A percentile compares a stretch with the other conserved stretches of the same genome.
These are phyloP conservation scores for Cetoscarus ocellatus DNA, from an alignment of 2,797 vertebrate genomes.

Conservation along the genomic window DNA sequence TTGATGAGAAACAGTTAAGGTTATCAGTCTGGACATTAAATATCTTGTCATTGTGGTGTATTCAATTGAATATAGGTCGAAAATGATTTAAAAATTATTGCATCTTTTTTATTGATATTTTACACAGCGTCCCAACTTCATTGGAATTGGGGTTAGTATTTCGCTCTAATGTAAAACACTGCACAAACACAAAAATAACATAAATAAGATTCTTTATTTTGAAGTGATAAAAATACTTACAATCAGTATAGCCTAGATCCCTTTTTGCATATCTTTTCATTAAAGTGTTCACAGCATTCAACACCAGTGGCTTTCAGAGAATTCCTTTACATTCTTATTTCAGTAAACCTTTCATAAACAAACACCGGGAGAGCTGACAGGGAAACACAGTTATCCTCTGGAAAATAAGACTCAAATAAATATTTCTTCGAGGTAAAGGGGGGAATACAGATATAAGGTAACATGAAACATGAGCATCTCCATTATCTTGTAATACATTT, in stretches of 20 bases:
- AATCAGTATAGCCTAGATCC: slow-evolving; percentile 71
- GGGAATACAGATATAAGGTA: background rate
- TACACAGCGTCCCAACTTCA: no score
- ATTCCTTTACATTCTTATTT: slow-evolving; percentile 4
- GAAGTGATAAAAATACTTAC: slow-evolving; percentile 88
- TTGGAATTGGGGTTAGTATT: background rate
- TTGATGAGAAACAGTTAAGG: no score
- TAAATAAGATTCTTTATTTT: slow-evolving; percentile 82
- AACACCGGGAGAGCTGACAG: background rate
- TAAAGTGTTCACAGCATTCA: slow-evolving; percentile 35
- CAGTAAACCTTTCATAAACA: background rate
- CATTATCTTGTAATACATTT: slow-evolving; percentile 13
- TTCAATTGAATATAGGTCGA: no score
- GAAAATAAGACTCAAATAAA: background rate
- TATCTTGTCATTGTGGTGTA: no score
- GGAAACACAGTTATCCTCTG: background rate
- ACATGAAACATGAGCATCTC: background rate
- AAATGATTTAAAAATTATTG: no score
- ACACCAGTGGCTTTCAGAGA: background rate
- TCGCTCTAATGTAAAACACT: background rate
- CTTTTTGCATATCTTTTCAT: slow-evolving; percentile 78
- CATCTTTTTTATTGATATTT: no score
- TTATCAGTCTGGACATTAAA: no score
- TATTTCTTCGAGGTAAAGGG: background rate
- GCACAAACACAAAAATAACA: slow-evolving; percentile 30